These are phyloP conservation scores for Pogonocherus hispidulus DNA, from an alignment of 2,888 invertebrate species.

Conservation along the genomic window DNA sequence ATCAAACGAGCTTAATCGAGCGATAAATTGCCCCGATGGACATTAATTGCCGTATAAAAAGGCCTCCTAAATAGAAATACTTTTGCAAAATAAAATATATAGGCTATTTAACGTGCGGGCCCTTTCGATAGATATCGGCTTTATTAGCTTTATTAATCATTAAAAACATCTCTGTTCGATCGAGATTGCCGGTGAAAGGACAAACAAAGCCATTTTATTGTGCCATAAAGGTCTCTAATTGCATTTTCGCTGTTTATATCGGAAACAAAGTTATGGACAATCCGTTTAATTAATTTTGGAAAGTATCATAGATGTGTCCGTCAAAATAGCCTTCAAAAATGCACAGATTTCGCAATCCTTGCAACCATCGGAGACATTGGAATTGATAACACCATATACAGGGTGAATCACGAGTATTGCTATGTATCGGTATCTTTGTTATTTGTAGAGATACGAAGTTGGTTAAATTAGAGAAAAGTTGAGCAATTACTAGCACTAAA, in stretches of 20 bases:
- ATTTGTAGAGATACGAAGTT: too few species aligned
- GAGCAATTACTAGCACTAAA: too few species aligned
- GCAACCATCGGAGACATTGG: too few species aligned
- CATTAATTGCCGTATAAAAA: constrained; percentile 41
- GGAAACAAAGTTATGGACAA: neutral
- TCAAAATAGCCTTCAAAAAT: too few species aligned
- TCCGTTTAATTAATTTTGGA: constrained; percentile 10
- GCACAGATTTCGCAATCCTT: too few species aligned
- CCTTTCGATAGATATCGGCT: constrained; percentile 26
- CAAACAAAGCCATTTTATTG: constrained; percentile 9
- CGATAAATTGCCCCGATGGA: constrained; percentile 36
- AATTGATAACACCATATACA: too few species aligned
- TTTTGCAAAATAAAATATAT: constrained; percentile 37
- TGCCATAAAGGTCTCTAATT: constrained; percentile 10
- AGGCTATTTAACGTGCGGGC: constrained; percentile 15
- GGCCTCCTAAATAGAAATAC: constrained; percentile 31
- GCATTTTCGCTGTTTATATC: neutral
- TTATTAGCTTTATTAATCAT: constrained; percentile 33
- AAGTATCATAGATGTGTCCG: too few species aligned
- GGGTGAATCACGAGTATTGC: too few species aligned
- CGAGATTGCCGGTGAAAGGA: constrained; percentile 12
- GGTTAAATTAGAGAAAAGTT: too few species aligned
- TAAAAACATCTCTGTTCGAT: constrained; percentile 25
- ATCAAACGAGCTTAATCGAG: constrained; percentile 41
- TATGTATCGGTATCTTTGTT: too few species aligned